Evolutionary conservation across 1,140 invertebrate species (phyloP).

Genomic region (Macrostomum lignano): DNA sequence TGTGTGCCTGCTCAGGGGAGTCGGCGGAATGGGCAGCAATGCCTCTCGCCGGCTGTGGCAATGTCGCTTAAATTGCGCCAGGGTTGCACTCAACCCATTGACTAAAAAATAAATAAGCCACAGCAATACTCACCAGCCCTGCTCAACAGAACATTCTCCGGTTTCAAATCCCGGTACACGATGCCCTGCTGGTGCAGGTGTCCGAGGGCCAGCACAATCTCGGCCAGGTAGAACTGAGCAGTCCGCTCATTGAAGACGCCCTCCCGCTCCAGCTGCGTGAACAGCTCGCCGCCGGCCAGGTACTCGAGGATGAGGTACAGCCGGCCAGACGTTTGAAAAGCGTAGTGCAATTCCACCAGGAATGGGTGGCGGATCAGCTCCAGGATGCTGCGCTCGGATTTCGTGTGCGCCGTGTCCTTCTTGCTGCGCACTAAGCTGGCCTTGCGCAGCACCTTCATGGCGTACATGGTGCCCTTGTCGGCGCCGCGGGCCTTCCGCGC

Average conservation of each 20-base stretch:
- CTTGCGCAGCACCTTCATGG: slow-evolving; percentile 71
- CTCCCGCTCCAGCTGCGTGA: slow-evolving; percentile 85
- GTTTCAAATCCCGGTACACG: slow-evolving; percentile 83
- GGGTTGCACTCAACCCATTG: no score
- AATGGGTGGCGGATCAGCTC: slow-evolving; percentile 62
- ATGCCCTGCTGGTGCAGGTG: slow-evolving; percentile 71
- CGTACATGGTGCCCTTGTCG: slow-evolving; percentile 56
- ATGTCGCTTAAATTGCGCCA: no score
- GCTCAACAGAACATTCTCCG: slow-evolving; percentile 86
- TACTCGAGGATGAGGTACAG: slow-evolving; percentile 93
- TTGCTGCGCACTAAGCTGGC: slow-evolving; percentile 74
- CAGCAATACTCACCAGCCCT: no score
- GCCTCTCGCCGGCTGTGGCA: no score
- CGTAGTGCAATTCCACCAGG: slow-evolving; percentile 89
- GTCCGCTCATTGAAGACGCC: slow-evolving; percentile 93
- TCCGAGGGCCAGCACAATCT: slow-evolving; percentile 81
- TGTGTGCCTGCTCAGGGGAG: no score
- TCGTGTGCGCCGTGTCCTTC: slow-evolving; percentile 94
- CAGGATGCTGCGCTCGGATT: slow-evolving; percentile 47
- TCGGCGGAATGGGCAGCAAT: no score
- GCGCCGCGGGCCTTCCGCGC: slow-evolving; percentile 36
- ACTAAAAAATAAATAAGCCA: no score
- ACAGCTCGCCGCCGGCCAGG: slow-evolving; percentile 81
- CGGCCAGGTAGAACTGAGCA: slow-evolving; percentile 76
- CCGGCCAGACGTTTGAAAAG: slow-evolving; percentile 90